Conservation (phyloP, 2,888 invertebrate species). For the Lacanobia wlatinum region DNA sequence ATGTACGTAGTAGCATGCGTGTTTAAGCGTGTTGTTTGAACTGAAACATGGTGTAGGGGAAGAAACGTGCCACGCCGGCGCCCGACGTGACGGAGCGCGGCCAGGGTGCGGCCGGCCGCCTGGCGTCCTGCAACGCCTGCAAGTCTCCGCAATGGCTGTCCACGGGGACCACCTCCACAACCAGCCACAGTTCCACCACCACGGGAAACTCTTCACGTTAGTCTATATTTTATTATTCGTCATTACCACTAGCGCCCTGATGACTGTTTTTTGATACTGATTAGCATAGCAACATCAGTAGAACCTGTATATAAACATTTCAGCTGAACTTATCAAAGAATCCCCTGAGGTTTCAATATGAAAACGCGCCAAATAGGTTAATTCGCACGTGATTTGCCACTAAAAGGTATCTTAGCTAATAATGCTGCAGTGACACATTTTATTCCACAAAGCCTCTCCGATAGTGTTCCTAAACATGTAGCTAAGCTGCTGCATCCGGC, state of each 20-base stretch:
- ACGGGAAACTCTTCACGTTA: constrained; percentile 92
- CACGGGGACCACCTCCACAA: constrained; percentile 88
- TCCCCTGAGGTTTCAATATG: background rate
- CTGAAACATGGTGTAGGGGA: constrained; percentile 74
- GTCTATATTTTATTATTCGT: constrained; percentile 61
- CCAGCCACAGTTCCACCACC: constrained; percentile 91
- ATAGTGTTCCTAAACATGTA: constrained; percentile 63
- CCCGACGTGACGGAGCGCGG: constrained; percentile 91
- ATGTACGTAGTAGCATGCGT: constrained; percentile 1
- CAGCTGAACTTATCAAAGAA: background rate
- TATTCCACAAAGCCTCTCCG: constrained; percentile 41
- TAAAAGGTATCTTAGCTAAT: constrained; percentile 27
- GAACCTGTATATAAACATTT: background rate
- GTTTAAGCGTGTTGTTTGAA: constrained; percentile 26
- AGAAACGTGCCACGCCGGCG: constrained; percentile 88
- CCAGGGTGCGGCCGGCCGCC: constrained; percentile 71
- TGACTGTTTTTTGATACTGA: background rate
- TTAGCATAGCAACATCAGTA: background rate
- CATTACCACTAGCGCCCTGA: background rate
- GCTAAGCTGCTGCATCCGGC: constrained; percentile 69
- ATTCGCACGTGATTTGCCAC: constrained; percentile 6
- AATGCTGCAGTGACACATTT: constrained; percentile 43
- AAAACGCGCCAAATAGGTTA: constrained; percentile 11
- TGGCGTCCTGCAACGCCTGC: constrained; percentile 79
- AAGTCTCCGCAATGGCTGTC: constrained; percentile 87